Base-by-base conservation (phyloP, 2,888 invertebrate species). In the Chrysolina haemoptera region DNA sequence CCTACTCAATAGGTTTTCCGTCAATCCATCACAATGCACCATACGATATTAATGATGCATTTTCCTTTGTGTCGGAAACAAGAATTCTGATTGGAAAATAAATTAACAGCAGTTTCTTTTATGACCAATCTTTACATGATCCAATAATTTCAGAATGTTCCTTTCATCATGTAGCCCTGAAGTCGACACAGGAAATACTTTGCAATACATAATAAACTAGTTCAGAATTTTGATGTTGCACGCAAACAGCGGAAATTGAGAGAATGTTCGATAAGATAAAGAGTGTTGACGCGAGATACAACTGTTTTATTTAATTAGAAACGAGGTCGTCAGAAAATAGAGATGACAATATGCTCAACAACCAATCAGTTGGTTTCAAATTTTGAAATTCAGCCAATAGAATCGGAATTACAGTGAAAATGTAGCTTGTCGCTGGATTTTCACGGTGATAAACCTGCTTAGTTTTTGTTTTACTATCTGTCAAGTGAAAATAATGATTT, bases 181-280 rank as follows among this genome's bases (percentile, higher is more conserved):
- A 27, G n/a, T 59, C 0, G 59, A 4, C n/a, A 27, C n/a, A 59
- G 59, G 59, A 59, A 35, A 59, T 59, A 35, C 59, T 14, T 59
- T 59, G 22, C 59, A 59, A 22, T 59, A 16, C 14, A 35, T 35
- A 59, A 27, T 9, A 35, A 59, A 59, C 18, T 55, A 48, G 48
- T 6, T 9, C 22, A 27, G 1, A 27, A 59, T 59, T 14, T 27
- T n/a, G 35, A 14, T 35, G 53, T 27, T 59, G 27, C 59, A 59
- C 59, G 22, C 27, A 16, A 16, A 50, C 18, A n/a, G 10, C 14
- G 35, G n/a, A 59, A 27, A 27, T 35, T 2, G 8, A 27, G 27
- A n/a, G 27, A 27, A 59, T 59, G 59, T 53, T 20, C 53, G 9
- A 53, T 20, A 53, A 53, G 53, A 53, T 20, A 4, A 53, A 20